These are phyloP conservation scores for Petrosia ficiformis DNA, from an alignment of 37 sponge, comb jelly and placozoan genomes.

Conservation along the genomic window DNA sequence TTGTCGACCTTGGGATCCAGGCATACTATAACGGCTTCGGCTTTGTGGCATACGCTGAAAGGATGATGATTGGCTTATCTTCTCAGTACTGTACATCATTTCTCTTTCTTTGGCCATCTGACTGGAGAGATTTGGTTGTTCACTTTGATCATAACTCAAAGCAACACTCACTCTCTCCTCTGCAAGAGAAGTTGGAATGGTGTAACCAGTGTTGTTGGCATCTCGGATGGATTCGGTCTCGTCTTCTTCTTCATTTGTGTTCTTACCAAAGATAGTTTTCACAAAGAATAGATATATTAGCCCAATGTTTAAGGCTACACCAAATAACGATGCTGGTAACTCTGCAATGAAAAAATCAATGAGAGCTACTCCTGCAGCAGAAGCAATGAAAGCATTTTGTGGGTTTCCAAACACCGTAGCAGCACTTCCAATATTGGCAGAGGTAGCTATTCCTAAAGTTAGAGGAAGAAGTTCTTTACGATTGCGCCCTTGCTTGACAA, in stretches of 20 bases:
- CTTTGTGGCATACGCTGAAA: neutral
- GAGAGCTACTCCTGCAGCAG: conserved; percentile 51
- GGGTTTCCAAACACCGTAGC: conserved; percentile 90
- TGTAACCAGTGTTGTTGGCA: neutral
- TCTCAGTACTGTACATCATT: conserved; percentile 27
- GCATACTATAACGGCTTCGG: neutral
- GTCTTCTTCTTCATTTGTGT: neutral
- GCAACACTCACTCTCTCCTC: conserved; percentile 64
- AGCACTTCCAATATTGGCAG: conserved; percentile 86
- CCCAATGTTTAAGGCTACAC: conserved; percentile 36
- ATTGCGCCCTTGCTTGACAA: conserved; percentile 47
- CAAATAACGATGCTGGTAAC: conserved; percentile 69
- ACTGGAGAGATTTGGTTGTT: conserved; percentile 53
- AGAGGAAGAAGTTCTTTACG: conserved; percentile 65
- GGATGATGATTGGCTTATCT: neutral
- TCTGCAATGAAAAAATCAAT: conserved; percentile 65
- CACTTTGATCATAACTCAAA: conserved; percentile 60
- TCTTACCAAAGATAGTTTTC: conserved; percentile 33
- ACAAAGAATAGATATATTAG: conserved; percentile 64
- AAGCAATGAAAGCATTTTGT: conserved; percentile 88
- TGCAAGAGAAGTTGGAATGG: conserved; percentile 34
- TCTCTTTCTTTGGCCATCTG: conserved; percentile 54
- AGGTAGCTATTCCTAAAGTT: conserved; percentile 79
- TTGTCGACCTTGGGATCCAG: conserved; percentile 26
- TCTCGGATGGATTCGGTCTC: conserved; percentile 11